A percentile compares a stretch with the other conserved stretches of the same genome.
These are phyloP conservation scores for Bubo blakistoni DNA, from an alignment of 2,113 vertebrate species.

Conservation along the genomic window DNA sequence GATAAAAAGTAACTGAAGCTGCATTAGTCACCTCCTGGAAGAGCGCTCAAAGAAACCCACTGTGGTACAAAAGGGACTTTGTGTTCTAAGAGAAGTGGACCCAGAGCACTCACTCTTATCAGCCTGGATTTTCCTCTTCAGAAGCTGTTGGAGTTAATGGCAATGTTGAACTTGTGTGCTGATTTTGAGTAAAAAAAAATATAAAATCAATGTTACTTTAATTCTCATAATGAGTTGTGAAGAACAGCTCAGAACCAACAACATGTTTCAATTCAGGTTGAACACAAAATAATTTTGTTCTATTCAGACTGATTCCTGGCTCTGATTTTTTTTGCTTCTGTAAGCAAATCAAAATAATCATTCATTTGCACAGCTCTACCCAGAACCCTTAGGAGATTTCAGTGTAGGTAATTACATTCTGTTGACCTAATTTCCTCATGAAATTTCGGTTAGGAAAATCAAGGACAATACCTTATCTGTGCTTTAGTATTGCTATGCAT, in stretches of 20 bases:
- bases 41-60: neutral
- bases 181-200: neutral
- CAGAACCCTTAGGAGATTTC: constrained; percentile 26
- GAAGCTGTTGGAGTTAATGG: neutral
- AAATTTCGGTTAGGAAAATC: constrained; percentile 27
- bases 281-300: constrained; percentile 5
- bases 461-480: constrained; percentile 20
- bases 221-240: neutral
- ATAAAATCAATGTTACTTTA: neutral
- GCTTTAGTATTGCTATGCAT: neutral
- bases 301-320: neutral
- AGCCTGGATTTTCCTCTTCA: neutral
- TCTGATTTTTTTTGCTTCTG: neutral
- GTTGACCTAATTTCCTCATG: constrained; percentile 41
- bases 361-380: constrained; percentile 22
- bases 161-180: neutral
- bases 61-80: neutral
- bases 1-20: neutral
- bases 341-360: constrained; percentile 46
- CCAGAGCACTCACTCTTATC: neutral
- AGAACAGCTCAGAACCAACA: neutral
- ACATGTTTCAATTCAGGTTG: neutral
- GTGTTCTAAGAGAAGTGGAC: neutral
- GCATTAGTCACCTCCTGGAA: neutral
- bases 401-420: constrained; percentile 53